Percentiles rank a stretch among this genome's conserved stretches.
Evolutionary conservation across 2,888 invertebrate species (phyloP).

Genomic region (Thereva unica): DNA sequence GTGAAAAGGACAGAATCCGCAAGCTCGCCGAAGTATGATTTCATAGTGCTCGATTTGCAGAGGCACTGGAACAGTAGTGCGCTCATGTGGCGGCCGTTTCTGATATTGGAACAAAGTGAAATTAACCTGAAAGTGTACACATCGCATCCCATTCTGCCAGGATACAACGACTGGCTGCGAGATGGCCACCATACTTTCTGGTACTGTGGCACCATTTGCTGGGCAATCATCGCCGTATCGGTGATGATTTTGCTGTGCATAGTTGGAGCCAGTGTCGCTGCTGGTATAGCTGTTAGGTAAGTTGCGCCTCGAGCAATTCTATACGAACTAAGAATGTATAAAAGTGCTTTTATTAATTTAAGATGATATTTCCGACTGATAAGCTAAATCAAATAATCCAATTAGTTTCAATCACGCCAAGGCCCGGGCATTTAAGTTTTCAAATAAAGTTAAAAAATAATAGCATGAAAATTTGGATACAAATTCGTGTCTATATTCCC

Average conservation of each 20-base stretch:
- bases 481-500: no score
- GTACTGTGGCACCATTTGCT: constrained; percentile 56
- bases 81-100: constrained; percentile 56
- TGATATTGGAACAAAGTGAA: constrained; percentile 55
- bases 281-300: constrained; percentile 56
- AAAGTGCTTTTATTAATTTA: not conserved
- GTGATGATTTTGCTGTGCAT: constrained; percentile 52
- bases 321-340: not conserved
- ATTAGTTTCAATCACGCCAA: no score
- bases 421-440: no score
- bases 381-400: no score
- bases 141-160: constrained; percentile 56
- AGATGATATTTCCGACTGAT: not conserved
- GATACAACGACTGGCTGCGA: constrained; percentile 56
- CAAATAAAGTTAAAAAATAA: no score
- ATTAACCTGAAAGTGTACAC: constrained; percentile 51
- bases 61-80: constrained; percentile 30
- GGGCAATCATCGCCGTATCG: constrained; percentile 54
- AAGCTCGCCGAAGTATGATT: constrained; percentile 52
- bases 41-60: constrained; percentile 55
- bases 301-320: constrained; percentile 36
- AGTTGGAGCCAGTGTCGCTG: constrained; percentile 53
- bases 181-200: constrained; percentile 52
- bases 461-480: no score
- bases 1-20: not conserved